Evolutionary conservation across 2,888 invertebrate genomes (phyloP), one percentile per base, ranked within the genome.

Genomic region (Parnassius smintheus): DNA sequence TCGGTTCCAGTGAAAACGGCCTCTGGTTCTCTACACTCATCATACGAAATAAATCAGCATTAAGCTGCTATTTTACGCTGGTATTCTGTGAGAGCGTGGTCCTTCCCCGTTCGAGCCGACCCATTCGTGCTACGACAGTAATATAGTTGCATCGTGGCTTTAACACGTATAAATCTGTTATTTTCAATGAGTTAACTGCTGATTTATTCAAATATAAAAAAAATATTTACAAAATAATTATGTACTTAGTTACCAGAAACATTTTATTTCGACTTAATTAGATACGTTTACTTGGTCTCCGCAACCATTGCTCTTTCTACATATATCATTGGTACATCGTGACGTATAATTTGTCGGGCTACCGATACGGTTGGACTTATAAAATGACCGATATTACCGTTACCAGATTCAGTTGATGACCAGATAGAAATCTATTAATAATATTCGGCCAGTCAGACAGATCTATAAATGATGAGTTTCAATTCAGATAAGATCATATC

Each of bases 401-500:
- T 88, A 87, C 82, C 77, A 84, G 86, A 84, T 85, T 85, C 87
- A 83, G 81, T 84, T 85, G 86, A 88, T 88, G 88, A 88, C 83
- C 82, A 85, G 88, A 90, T 91, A 90, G 75, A 83, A 84, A 91
- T 91, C 88, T 90, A 88, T 90, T 90, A 90, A 90, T 91, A 90
- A 89, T 85, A 86, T 89, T 89, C 88, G 85, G 80, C 76, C 86
- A 86, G 81, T 80, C 88, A 82, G 80, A 83, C 83, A 86, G 85
- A 91, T 90, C 87, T 87, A 86, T 91, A 91, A 91, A 91, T 90
- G 91, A 91, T 91, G 91, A 89, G 90, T 89, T 91, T 85, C 87
- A 83, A 89, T 89, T 85, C 84, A 88, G 91, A 91, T 91, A 89
- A 88, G 88, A 91, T 89, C 88, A 83, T 86, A 84, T 85, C 80